Evolutionary conservation across 2,888 invertebrate species (phyloP).

Genomic region (Pomacea canaliculata): DNA sequence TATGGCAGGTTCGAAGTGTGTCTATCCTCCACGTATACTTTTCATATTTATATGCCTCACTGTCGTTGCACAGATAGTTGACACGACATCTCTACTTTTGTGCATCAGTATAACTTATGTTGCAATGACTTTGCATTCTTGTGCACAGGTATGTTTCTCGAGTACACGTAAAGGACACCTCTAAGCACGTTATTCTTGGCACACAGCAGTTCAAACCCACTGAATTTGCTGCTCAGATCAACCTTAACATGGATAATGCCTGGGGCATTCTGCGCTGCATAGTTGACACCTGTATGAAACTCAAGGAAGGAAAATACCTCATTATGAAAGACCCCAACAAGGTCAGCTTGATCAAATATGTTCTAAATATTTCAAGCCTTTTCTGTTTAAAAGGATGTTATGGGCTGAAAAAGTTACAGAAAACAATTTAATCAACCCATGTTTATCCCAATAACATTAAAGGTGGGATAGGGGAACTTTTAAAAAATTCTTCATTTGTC

Average conservation of each 20-base stretch:
- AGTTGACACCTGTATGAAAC: constrained; percentile 96
- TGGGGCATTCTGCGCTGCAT: constrained; percentile 99
- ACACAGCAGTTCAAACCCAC: constrained; percentile 97
- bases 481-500: too few relatives aligned
- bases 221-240: constrained; percentile 98
- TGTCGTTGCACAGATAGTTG: too few relatives aligned
- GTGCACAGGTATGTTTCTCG: constrained; percentile 88
- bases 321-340: constrained; percentile 99
- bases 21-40: too few relatives aligned
- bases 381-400: background rate
- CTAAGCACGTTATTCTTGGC: constrained; percentile 95
- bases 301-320: constrained; percentile 92
- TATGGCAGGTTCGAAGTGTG: too few relatives aligned
- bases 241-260: constrained; percentile 98
- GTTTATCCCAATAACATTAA: background rate
- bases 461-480: too few relatives aligned
- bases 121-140: too few relatives aligned
- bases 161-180: constrained; percentile 90
- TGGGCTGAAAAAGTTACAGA: background rate
- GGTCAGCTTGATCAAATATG: constrained; percentile 61
- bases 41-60: too few relatives aligned
- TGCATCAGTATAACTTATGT: too few relatives aligned
- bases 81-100: too few relatives aligned
- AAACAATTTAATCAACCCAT: background rate
- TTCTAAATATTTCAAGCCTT: too few relatives aligned